phyloP scores from a whole-genome alignment of 2,797 vertebrate species.

The Lagocephalus sceleratus region DNA sequence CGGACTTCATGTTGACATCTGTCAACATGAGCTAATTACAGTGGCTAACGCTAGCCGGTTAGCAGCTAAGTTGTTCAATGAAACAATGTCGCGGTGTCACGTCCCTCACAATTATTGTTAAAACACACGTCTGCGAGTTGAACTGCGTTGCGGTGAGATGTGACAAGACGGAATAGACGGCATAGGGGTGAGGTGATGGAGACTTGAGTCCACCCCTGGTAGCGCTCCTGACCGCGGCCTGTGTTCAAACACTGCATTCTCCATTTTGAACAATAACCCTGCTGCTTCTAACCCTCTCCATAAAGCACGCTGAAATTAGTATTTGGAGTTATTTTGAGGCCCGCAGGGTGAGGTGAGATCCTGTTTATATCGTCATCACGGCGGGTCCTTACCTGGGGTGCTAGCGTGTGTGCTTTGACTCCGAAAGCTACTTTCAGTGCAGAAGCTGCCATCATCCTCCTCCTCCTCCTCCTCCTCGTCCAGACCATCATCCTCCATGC shows the following conservation, averaged over 20 bases:
- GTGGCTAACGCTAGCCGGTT: slow-evolving; percentile 59
- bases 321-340: not conserved
- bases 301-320: not conserved
- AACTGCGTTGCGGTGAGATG: not conserved
- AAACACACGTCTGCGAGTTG: too few relatives aligned
- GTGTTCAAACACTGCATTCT: slow-evolving; percentile 75
- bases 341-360: not conserved
- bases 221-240: slow-evolving; percentile 65
- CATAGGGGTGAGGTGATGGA: not conserved
- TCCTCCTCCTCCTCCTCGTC: slow-evolving; percentile 77
- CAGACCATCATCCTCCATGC: slow-evolving; percentile 87
- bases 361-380: too few relatives aligned
- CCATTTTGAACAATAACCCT: slow-evolving; percentile 90
- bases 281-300: slow-evolving; percentile 50
- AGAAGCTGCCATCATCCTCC: slow-evolving; percentile 88
- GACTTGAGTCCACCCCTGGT: slow-evolving; percentile 36
- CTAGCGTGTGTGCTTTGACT: slow-evolving; percentile 96
- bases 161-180: not conserved
- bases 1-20: slow-evolving; percentile 7
- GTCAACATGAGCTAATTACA: slow-evolving; percentile 26
- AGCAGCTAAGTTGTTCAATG: slow-evolving; percentile 27
- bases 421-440: slow-evolving; percentile 95
- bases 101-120: too few relatives aligned
- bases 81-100: not conserved
- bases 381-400: slow-evolving; percentile 84